A percentile compares a stretch with the other conserved stretches of the same genome.
Conservation (phyloP, 2,113 vertebrate species). For the Bufo gargarizans region DNA sequence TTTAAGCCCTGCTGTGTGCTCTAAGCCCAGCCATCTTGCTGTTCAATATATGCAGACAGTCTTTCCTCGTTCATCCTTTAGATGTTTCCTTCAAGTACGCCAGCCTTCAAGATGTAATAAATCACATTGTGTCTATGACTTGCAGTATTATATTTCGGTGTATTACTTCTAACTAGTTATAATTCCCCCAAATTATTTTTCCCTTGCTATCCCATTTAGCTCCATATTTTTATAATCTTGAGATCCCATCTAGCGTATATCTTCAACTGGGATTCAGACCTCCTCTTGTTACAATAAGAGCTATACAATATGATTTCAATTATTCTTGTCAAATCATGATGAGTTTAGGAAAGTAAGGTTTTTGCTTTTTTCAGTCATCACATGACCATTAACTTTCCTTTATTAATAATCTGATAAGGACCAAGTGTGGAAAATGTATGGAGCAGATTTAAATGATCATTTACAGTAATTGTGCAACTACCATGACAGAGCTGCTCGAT, state of each 20-base stretch:
- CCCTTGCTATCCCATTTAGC: too few species aligned
- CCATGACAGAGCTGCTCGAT: too few species aligned
- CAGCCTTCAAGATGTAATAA: background rate
- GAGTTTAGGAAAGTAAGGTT: background rate
- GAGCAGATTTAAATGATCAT: too few species aligned
- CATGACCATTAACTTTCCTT: too few species aligned
- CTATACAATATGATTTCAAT: background rate
- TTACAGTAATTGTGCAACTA: too few species aligned
- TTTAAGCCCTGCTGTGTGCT: background rate
- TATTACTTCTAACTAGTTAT: background rate
- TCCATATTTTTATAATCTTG: background rate
- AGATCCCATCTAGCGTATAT: too few species aligned
- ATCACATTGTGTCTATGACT: background rate
- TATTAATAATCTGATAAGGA: too few species aligned
- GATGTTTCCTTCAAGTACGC: background rate
- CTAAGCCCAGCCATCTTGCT: too few species aligned
- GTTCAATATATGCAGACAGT: background rate
- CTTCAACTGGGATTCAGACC: too few species aligned
- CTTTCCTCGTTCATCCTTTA: background rate
- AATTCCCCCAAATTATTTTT: background rate
- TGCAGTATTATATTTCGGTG: background rate
- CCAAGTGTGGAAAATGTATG: too few species aligned
- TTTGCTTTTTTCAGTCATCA: too few species aligned
- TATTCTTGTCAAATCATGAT: background rate
- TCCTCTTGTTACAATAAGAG: background rate